Evolutionary conservation across 2,888 invertebrate species (phyloP), one percentile per base, ranked within the genome.

Genomic region (Brenthis ino): DNA sequence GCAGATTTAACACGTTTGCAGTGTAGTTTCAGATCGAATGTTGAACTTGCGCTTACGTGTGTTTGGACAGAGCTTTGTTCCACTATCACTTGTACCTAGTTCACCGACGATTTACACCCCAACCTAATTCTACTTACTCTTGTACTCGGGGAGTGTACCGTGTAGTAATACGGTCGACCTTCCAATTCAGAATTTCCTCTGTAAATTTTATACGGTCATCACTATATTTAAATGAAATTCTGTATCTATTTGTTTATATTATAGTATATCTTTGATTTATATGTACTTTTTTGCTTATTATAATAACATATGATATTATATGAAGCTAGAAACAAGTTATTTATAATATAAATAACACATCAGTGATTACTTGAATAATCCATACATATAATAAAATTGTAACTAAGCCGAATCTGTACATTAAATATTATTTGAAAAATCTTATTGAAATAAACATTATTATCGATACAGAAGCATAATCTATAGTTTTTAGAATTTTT

Each of bases 41-140:
- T 85, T 83, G 79, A 83, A 82, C 77, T 83, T 81, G 76, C 74
- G 77, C 81, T 83, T 81, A 82, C 81, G 82, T 83, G 82, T 81
- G 75, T 71, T 72, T 72, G 70, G 63, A 82, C 82, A 79, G 79
- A 64, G 73, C 73, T 80, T 74, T 73, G 72, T 73, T 73, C 68
- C 64, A 66, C 74, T 82, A 79, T 82, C 79, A 80, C 80, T 80
- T 82, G 81, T 81, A 78, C 77, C 77, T 79, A 80, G 76, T 80
- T 79, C 72, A 68, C 75, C 78, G 76, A 75, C 80, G 78, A 82
- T 85, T 81, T 82, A 78, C 82, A 78, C 76, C 74, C 75, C 79
- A 77, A 78, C 80, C 79, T 82, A 79, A 81, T 80, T 83, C 81
- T 73, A 75, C 72, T 77, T 77, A 74, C 74, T 69, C 73, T 72